Evolutionary conservation across 2,797 vertebrate genomes (phyloP), one percentile per base, ranked within the genome.

Genomic region (Erethizon dorsatum): DNA sequence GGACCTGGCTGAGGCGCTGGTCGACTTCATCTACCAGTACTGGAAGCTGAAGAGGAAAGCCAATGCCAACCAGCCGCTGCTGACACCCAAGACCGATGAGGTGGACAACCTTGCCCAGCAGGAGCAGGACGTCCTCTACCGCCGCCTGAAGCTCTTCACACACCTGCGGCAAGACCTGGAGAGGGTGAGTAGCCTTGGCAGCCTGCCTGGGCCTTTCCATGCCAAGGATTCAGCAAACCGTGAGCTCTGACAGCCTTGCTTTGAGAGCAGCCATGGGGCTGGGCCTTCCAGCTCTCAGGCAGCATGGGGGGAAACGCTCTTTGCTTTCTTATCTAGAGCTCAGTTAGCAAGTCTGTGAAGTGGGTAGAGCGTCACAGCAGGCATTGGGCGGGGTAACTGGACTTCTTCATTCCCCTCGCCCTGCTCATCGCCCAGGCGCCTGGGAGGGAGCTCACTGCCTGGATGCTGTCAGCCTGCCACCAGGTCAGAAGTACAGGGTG

Each of bases 51-150:
- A 99, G 98, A 99, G 99, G 98, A 99, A 99, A 99, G 98, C 99
- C 61, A 99, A 99, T 93, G 99, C 98, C 95, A 99, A 99, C 98
- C 99, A 99, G 88, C 99, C 99, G 0, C 99, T 99, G 97, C 98
- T 99, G 98, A 99, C 98, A 50, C 98, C 99, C 97, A 99, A 99
- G 99, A 99, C 99, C 0, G 99, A 99, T 2, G 99, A 99, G 98
- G 99, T 99, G 98, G 99, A 99, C 98, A 99, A 99, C 98, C 98
- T 99, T 98, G 99, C 99, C 96, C 99, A 99, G 97, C 99, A 99
- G 98, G 99, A 99, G 95, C 99, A 99, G 98, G 99, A 99, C 0
- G 99, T 99, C 93, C 99, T 99, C 12, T 99, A 99, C 98, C 99
- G 99, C 77, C 99, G 99, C 56, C 98, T 99, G 96, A 99, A 99